Percentiles rank a stretch among this genome's conserved stretches.
Evolutionary conservation across 2,797 vertebrate genomes (phyloP).

Genomic region (Tenualosa ilisha): DNA sequence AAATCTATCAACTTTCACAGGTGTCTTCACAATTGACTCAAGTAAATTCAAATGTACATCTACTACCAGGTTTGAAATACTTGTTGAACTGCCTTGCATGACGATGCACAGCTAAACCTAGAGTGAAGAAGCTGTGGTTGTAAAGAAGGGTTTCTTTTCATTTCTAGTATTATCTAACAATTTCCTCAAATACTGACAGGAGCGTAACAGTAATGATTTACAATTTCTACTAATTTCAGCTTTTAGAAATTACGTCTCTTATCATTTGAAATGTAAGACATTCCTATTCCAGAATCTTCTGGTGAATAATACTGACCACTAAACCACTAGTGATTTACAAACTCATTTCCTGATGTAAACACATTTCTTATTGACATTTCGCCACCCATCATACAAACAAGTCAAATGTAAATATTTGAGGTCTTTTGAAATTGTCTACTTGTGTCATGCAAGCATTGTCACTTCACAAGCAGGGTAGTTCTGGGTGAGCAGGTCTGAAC

Average conservation of each 20-base stretch:
- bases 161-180: background rate
- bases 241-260: no score
- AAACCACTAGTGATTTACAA: background rate
- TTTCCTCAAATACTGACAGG: background rate
- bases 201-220: background rate
- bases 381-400: background rate
- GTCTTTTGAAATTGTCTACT: background rate
- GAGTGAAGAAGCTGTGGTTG: background rate
- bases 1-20: background rate
- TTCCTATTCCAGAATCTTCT: background rate
- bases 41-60: background rate
- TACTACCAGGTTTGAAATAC: background rate
- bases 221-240: no score
- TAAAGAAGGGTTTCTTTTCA: background rate
- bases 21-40: background rate
- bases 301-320: background rate
- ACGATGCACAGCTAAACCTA: background rate
- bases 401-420: slow-evolving; percentile 13
- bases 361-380: slow-evolving; percentile 13
- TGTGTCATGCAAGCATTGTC: background rate
- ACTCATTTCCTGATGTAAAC: background rate
- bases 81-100: background rate
- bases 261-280: background rate
- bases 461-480: background rate
- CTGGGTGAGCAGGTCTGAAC: background rate